Conservation (phyloP, 2,797 vertebrate genomes). For the Anabacerthia variegaticeps region DNA sequence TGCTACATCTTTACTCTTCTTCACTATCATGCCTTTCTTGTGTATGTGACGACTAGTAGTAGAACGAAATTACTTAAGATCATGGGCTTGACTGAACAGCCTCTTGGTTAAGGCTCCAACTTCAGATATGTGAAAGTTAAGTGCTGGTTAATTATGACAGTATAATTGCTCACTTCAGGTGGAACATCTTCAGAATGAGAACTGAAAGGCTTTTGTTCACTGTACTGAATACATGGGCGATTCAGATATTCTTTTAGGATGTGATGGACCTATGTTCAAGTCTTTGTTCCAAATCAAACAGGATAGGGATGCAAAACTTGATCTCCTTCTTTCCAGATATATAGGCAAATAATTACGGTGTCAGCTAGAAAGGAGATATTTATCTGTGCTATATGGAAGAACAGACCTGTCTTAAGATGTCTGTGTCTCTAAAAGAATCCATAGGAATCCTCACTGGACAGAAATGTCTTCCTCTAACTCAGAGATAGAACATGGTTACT, state of each 20-base stretch:
- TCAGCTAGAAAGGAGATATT: slow-evolving; percentile 17
- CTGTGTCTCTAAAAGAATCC: not conserved
- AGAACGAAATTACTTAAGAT: slow-evolving; percentile 21
- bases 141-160: slow-evolving; percentile 11
- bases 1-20: not conserved
- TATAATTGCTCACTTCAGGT: slow-evolving; percentile 32
- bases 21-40: not conserved
- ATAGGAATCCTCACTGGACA: not conserved
- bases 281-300: slow-evolving; percentile 34
- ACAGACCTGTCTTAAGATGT: not conserved
- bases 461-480: not conserved
- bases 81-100: not conserved
- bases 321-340: slow-evolving; percentile 34
- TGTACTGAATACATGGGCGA: slow-evolving; percentile 3
- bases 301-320: slow-evolving; percentile 21
- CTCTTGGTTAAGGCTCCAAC: not conserved
- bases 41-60: not conserved
- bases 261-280: not conserved
- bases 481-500: not conserved
- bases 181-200: slow-evolving; percentile 33
- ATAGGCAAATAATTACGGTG: slow-evolving; percentile 21
- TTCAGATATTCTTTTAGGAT: slow-evolving; percentile 22
- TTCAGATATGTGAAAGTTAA: slow-evolving; percentile 4
- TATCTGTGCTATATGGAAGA: slow-evolving; percentile 22
- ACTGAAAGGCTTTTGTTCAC: slow-evolving; percentile 48